A percentile compares a stretch with the other conserved stretches of the same genome.
Conservation (phyloP, 2,113 vertebrate genomes). For the Oostethus manadensis region DNA sequence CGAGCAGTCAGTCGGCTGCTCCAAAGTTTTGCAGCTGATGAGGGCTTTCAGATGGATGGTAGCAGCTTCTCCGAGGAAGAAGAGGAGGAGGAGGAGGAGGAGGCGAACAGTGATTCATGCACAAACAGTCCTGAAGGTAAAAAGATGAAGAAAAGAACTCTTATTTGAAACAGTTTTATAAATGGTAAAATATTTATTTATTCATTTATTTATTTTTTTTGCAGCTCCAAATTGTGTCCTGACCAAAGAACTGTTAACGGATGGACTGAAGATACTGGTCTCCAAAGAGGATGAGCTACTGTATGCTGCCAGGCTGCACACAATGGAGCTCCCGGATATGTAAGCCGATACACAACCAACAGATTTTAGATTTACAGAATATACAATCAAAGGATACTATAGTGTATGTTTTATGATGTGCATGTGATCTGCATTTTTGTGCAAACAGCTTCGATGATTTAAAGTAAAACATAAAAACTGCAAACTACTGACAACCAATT, state of each 20-base stretch:
- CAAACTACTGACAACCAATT: no score
- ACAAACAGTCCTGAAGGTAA: constrained; percentile 55
- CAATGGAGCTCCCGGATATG: constrained; percentile 86
- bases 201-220: constrained; percentile 10
- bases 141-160: neutral
- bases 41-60: constrained; percentile 84
- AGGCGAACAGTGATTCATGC: constrained; percentile 44
- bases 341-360: constrained; percentile 55
- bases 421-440: no score
- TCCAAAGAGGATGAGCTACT: constrained; percentile 92
- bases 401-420: no score
- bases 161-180: neutral
- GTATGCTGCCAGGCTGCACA: constrained; percentile 85
- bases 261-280: constrained; percentile 88
- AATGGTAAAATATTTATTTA: constrained; percentile 1
- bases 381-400: constrained; percentile 1
- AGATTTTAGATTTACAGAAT: neutral
- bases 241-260: constrained; percentile 83
- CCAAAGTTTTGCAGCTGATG: constrained; percentile 87
- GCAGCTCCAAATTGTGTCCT: constrained; percentile 78
- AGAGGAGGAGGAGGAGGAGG: constrained; percentile 54
- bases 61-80: constrained; percentile 82
- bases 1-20: constrained; percentile 87
- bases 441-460: no score
- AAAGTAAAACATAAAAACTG: no score